Base-by-base conservation (phyloP, 2,888 invertebrate species). In the Drosophila emarginata region DNA sequence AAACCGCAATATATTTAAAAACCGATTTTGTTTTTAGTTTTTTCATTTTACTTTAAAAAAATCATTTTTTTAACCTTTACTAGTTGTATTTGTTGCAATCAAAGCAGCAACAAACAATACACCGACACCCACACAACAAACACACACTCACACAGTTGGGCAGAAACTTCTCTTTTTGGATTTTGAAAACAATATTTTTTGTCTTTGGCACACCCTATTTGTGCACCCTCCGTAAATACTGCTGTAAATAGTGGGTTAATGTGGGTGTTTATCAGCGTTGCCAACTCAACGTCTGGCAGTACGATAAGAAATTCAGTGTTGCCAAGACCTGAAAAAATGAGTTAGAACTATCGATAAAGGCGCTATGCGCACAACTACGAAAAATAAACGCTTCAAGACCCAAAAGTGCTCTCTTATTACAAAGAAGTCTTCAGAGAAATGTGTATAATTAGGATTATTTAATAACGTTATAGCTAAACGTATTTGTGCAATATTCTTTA, bases 1-100 rank as follows among this genome's bases (percentile, higher is more conserved):
- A 69, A 76, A 77, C 51, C 57, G 45, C 64, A 60, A 40, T 51
- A 40, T 54, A 37, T 56, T 70, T 72, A 28, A 72, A 61, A 51
- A 50, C 28, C 32, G 58, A 37, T 52, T 26, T 12, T 51, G 36
- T 60, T 15, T 36, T 14, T 23, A 40, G 18, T 53, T n/a, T 59
- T 14, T 28, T 37, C 21, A 64, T 51, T 39, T 63, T 23, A 63
- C 32, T 37, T 32, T 59, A 7, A 36, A n/a, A 18, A 32, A 54
- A 18, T 36, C 36, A 32, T 54, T 54, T 36, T 36, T 18, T 45
- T 21, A 45, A 45, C 45, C 45, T 45, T 45, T 21, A 21, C 45
- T 45, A 12, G 45, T 45, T 45, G 45, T 45, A 54, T 54, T 36
- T 14, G 28, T 15, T 53, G 45, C 45, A 45, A 21, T 21, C 45